Base-by-base conservation (phyloP, 2,797 vertebrate genomes). In the Gymnothorax javanicus region DNA sequence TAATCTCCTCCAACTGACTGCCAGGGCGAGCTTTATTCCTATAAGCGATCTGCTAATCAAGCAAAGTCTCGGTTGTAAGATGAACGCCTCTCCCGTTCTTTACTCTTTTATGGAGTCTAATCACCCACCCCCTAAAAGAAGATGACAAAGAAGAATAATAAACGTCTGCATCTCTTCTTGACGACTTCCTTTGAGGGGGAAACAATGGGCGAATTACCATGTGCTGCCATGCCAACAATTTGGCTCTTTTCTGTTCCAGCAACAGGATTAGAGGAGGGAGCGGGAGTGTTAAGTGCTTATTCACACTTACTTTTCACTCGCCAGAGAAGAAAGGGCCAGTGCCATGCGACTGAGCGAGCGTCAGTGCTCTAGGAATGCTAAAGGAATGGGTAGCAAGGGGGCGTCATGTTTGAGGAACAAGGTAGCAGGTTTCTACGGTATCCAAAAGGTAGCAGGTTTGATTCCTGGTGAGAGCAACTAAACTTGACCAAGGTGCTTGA, bases 1-100 rank as follows among this genome's bases (percentile, higher is more conserved):
- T 79, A 79, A 79, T 79, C 75, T 52, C 50, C 75, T 56, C 75
- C 50, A 15, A 79, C 54, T 79, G 75, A 79, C 75, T 54, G 4
- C 43, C 50, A 43, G 23, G 11, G 75, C n/a, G 75, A 79, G 75
- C 75, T 9, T 79, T 79, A 79, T 43, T 79, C 75, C 75, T 4
- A 2, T 54, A 54, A 50, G n/a, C 23, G 75, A 79, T 79, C 52
- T n/a, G 75, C 75, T 79, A 79, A 79, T 54, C 17, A 15, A 1
- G 6, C 75, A 23, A 79, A 54, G 50, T 17, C 43, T 13, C 33
- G 11, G 15, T 20, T 4, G 33, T 79, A 7, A 54, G 50, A 33
- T 75, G 33, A 71, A 52, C 13, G 15, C 15, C 75, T 54, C 75
- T 54, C 13, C 17, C 75, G n/a, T 7, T 54, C 75, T 52, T 27